Evolutionary conservation across 2,888 invertebrate genomes (phyloP), one percentile per base, ranked within the genome.

Genomic region (Xylocampa areola): DNA sequence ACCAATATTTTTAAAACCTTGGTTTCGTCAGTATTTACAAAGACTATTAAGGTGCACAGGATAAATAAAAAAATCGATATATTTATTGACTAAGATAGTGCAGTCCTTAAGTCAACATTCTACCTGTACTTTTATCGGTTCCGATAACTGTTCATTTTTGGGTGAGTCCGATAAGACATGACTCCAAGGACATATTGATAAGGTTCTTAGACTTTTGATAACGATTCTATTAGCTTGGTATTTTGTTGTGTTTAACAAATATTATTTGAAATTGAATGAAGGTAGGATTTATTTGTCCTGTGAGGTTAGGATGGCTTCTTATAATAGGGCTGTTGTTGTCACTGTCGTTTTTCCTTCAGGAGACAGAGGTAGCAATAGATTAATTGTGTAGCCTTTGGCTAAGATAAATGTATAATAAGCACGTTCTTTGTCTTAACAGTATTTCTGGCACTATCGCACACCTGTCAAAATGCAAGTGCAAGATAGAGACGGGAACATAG

Each of bases 181-280:
- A 57, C 47, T 66, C 75, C 83, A 84, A 84, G 84, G 84, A 74
- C 79, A 55, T 48, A 39, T 44, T 33, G 73, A 73, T 73, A 74
- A 60, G n/a, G 43, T 49, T 57, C 63, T 68, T 29, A 53, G 37
- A 35, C 51, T 36, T 11, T 1, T 23, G 72, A 72, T 72, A 73
- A 73, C 48, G 37, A 8, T 2, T n/a, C 37, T 35, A 55, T 47
- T 65, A 25, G 25, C 16, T 6, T 25, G 3, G 7, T 19, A n/a
- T 47, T 51, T 32, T 33, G 40, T 50, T 41, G 0, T 29, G 7
- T 10, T 19, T 29, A 44, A 44, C 13, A 37, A 67, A 48, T 55
- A 44, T 32, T 40, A 30, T 35, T 49, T 30, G 4, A 33, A 54
- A 41, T 27, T 35, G 7, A 32, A 44, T 29, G 8, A 13, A 13